Percentiles rank a stretch among this genome's conserved stretches.
Conservation (phyloP, 2,888 invertebrate species). For the Thelaira solivaga region DNA sequence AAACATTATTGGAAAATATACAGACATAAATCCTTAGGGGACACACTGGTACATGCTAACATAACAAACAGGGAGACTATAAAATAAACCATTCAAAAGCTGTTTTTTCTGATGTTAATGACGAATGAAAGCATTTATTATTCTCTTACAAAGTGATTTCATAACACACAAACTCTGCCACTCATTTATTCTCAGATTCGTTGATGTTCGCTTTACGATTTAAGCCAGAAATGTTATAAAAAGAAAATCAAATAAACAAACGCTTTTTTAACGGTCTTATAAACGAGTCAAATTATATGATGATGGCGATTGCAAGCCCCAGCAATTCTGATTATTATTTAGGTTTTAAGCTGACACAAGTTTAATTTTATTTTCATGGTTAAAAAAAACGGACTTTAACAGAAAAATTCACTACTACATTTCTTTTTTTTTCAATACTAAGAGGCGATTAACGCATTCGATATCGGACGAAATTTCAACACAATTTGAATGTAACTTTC, state of each 20-base stretch:
- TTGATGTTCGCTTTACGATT: conserved; percentile 32
- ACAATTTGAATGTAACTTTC: no score
- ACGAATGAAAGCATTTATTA: conserved; percentile 25
- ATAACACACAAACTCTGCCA: conserved; percentile 19
- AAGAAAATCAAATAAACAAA: conserved; percentile 60
- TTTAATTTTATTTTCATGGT: no score
- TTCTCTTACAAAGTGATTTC: conserved; percentile 11
- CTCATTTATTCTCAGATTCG: conserved; percentile 4
- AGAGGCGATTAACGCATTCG: no score
- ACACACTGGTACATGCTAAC: background rate
- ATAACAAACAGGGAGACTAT: conserved; percentile 14
- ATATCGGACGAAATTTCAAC: no score
- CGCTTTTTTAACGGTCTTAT: conserved; percentile 39
- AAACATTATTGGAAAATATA: conserved; percentile 27
- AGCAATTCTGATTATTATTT: background rate
- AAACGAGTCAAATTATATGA: conserved; percentile 31
- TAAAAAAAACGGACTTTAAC: no score
- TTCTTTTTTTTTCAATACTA: no score
- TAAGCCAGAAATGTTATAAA: conserved; percentile 40
- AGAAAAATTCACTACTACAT: no score
- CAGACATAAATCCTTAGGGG: conserved; percentile 38
- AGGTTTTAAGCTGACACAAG: no score
- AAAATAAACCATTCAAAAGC: background rate
- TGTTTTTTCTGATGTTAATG: conserved; percentile 18
- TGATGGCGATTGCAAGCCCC: conserved; percentile 14